Conservation (phyloP, 2,888 invertebrate species). For the Protophormia terraenovae region DNA sequence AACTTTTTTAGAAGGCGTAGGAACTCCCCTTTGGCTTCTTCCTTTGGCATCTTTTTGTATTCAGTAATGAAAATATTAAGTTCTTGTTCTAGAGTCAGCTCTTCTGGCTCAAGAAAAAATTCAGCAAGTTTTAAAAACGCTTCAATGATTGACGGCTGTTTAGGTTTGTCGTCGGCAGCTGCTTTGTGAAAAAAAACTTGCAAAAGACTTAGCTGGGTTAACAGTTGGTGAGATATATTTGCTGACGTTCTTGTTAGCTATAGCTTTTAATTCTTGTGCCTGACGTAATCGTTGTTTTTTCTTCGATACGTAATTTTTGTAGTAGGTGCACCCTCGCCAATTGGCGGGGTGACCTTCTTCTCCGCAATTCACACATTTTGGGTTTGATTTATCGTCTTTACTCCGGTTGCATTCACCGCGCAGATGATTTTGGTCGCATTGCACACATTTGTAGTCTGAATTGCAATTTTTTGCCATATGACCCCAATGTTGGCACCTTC, state of each 20-base stretch:
- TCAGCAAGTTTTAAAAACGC: not conserved
- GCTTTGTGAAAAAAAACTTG: not conserved
- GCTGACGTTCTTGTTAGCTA: not conserved
- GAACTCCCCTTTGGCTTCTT: constrained; percentile 4
- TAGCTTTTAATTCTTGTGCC: not conserved
- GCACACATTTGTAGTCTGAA: constrained; percentile 51
- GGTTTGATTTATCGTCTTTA: not conserved
- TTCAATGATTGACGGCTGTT: not conserved
- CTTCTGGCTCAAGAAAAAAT: not conserved
- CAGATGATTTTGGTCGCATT: constrained; percentile 44
- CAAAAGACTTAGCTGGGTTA: not conserved
- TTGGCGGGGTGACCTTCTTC: not conserved
- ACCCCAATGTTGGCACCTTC: constrained; percentile 4
- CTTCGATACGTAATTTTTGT: not conserved
- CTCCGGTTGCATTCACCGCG: not conserved
- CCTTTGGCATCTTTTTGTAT: not conserved
- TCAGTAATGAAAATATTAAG: not conserved
- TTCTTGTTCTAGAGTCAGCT: not conserved
- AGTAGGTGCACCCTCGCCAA: constrained; percentile 11
- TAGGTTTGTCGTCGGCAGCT: not conserved
- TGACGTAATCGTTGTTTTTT: not conserved
- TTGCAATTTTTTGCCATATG: constrained; percentile 59
- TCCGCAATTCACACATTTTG: not conserved
- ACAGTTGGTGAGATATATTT: not conserved
- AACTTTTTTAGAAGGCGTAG: constrained; percentile 5